phyloP scores from a whole-genome alignment of 2,797 vertebrate genomes.

The Poecile montanus region DNA sequence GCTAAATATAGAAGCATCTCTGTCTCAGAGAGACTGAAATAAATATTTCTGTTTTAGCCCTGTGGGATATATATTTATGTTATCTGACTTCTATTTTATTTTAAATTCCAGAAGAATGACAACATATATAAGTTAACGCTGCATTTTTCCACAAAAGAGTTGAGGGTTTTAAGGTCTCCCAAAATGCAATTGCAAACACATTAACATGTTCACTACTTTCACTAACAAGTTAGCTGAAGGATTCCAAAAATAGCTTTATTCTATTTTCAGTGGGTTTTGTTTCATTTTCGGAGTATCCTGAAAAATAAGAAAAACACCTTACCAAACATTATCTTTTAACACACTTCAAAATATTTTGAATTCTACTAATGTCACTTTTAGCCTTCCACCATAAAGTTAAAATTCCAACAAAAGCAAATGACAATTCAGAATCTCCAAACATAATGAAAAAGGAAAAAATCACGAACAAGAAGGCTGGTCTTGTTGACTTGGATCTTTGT shows the following conservation, averaged over 20 bases:
- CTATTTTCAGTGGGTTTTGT: background rate
- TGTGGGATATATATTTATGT: background rate
- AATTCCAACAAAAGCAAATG: constrained; percentile 11
- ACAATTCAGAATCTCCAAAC: constrained; percentile 7
- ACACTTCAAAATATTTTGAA: background rate
- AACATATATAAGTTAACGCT: background rate
- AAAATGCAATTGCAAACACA: background rate
- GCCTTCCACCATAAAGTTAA: constrained; percentile 6
- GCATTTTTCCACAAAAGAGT: background rate
- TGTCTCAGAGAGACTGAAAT: background rate
- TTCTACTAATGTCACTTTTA: background rate
- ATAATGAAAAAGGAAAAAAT: background rate
- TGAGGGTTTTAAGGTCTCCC: background rate
- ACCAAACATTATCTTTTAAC: background rate
- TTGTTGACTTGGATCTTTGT: background rate
- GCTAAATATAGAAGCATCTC: background rate
- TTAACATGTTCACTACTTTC: background rate
- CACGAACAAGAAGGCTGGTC: background rate
- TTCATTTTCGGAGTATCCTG: background rate
- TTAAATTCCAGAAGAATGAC: background rate
- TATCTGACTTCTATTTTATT: background rate
- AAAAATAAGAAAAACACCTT: background rate
- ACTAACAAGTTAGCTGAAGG: background rate
- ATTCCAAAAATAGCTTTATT: background rate
- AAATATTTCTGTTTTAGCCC: background rate